Base-by-base conservation (phyloP, 2,113 vertebrate species). In the Atlantisia rogersi region DNA sequence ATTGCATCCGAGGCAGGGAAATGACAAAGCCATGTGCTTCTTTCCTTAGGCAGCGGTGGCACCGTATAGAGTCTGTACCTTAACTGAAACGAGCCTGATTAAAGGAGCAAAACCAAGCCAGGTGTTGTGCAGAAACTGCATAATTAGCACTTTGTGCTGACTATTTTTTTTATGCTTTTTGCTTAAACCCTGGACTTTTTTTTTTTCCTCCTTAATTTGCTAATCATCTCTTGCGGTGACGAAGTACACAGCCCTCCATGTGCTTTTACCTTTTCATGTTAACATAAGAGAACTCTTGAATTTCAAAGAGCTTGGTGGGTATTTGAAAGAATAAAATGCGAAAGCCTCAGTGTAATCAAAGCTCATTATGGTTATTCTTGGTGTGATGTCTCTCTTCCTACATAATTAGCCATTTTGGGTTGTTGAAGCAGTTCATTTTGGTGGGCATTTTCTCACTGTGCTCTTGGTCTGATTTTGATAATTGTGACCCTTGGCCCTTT, bases 281-380 rank as follows among this genome's bases (percentile, higher is more conserved):
- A 97, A 89, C 94, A 97, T 97, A 96, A 97, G 97, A 98, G 98
- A 98, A 98, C 97, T 97, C 97, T 97, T 98, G 97, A 98, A 98
- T 98, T 98, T 98, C 97, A 98, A 98, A 98, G 97, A 98, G 97
- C 93, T 95, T 78, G 76, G 95, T 97, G 93, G 96, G 92, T 97
- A 98, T 98, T 97, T 95, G 92, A 96, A 96, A 97, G 92, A 97
- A 97, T 97, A 76, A 86, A 94, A 92, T 96, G 97, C n/a, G 15
- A 96, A 97, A 97, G 95, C 97, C 21, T 68, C 92, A 88, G 94
- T 62, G 89, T 97, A 98, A 98, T 98, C 98, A 98, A 97, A 96
- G 93, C 98, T 98, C 97, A 97, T 98, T 98, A 98, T 97, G 92
- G 94, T 97, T 98, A 98, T 98, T 98, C 98, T 98, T 98, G 94